These are phyloP conservation scores for Cotesia congregata DNA, from an alignment of 2,888 invertebrate genomes.

Conservation along the genomic window DNA sequence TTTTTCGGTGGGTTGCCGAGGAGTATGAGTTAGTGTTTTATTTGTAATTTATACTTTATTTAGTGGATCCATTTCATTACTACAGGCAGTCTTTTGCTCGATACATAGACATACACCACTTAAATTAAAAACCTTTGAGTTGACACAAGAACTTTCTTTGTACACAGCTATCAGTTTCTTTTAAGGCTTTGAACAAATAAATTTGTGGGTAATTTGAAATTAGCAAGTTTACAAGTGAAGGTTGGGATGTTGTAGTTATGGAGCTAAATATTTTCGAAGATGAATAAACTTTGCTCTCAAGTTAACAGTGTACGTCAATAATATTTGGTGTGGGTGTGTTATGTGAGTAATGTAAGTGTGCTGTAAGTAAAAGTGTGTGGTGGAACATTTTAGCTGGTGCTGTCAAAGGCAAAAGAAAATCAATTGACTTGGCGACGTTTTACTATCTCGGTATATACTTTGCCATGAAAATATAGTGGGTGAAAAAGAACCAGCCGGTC, in stretches of 20 bases:
- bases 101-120: slow-evolving; percentile 14
- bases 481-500: slow-evolving; percentile 4
- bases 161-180: not conserved
- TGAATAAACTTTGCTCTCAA: not conserved
- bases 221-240: not conserved
- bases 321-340: not conserved
- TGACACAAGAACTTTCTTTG: not conserved
- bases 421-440: slow-evolving; percentile 3
- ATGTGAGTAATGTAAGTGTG: not conserved
- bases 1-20: not conserved
- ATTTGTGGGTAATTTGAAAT: not conserved
- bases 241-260: not conserved
- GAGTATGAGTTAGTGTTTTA: slow-evolving; percentile 21
- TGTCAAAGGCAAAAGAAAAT: slow-evolving; percentile 1
- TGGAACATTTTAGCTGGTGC: not conserved
- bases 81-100: not conserved
- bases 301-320: not conserved
- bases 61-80: slow-evolving; percentile 9
- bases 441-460: not conserved
- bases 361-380: not conserved
- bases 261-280: not conserved
- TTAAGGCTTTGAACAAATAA: not conserved
- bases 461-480: not conserved
- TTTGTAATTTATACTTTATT: slow-evolving; percentile 32
- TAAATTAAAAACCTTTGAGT: slow-evolving; percentile 8